Conservation (phyloP, 2,888 invertebrate species). For the Phanerotoma sp. region DNA sequence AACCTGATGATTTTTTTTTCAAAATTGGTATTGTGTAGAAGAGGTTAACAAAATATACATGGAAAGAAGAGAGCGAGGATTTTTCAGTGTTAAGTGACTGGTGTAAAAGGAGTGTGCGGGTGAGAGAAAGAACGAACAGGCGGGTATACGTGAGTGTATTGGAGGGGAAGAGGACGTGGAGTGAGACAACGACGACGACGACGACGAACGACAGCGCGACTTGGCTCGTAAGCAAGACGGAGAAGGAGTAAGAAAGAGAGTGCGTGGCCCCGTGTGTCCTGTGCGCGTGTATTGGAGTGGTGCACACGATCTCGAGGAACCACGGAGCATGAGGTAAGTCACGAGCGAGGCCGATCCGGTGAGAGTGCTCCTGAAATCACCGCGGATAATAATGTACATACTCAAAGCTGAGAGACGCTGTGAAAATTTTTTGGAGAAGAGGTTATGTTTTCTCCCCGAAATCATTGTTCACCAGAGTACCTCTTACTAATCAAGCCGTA, state of each 20-base stretch:
- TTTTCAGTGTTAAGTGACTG: conserved; percentile 16
- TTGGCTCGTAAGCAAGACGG: not conserved
- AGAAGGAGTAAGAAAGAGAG: conserved; percentile 27
- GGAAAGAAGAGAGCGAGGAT: conserved; percentile 11
- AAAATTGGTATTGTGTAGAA: not conserved
- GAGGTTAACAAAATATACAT: not conserved
- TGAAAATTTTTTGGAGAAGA: not conserved
- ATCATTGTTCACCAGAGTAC: too few species aligned
- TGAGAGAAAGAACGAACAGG: conserved; percentile 21
- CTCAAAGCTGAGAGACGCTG: not conserved
- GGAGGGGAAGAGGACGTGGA: conserved; percentile 22
- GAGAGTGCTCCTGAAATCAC: conserved; percentile 35
- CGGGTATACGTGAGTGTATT: conserved; percentile 22
- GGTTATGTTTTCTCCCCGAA: too few species aligned
- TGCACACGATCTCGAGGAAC: conserved; percentile 31
- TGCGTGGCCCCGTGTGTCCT: conserved; percentile 33
- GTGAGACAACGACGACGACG: conserved; percentile 10
- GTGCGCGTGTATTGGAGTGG: conserved; percentile 20
- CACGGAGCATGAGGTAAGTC: conserved; percentile 39
- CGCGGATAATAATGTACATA: conserved; percentile 23
- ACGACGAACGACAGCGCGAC: conserved; percentile 15
- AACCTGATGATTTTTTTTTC: too few species aligned
- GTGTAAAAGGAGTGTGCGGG: conserved; percentile 21
- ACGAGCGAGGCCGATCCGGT: conserved; percentile 37
- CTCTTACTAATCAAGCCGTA: too few species aligned